Evolutionary conservation across 2,797 vertebrate genomes (phyloP).

Genomic region (Ispidina picta): DNA sequence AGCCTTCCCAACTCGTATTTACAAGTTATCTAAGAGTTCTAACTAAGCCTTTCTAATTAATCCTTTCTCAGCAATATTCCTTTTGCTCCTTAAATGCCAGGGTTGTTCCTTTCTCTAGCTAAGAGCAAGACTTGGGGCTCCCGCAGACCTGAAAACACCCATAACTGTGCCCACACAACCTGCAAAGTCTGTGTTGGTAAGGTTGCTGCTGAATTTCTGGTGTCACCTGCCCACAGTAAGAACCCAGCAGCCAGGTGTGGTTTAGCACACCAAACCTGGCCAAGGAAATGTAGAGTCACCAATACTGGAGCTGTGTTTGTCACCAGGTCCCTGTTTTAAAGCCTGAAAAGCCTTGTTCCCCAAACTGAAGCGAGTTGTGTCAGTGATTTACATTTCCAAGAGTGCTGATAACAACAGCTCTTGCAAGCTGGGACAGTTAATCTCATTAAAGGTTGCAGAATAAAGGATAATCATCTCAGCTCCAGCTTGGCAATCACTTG

Average conservation of each 20-base stretch:
- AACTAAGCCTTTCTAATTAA: background rate
- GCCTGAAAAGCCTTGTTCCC: background rate
- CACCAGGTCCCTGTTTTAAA: background rate
- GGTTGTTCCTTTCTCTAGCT: background rate
- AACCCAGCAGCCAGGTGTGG: background rate
- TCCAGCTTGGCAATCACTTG: background rate
- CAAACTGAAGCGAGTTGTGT: background rate
- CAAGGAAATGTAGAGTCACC: background rate
- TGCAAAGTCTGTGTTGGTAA: background rate
- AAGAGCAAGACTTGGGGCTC: background rate
- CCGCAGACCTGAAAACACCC: background rate
- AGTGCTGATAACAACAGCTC: background rate
- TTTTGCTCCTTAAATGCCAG: background rate
- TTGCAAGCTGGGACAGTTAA: background rate
- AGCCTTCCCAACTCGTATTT: background rate
- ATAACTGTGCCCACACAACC: background rate
- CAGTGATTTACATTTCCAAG: background rate
- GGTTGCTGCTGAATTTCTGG: background rate
- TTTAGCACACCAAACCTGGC: background rate
- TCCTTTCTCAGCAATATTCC: background rate
- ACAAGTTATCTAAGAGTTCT: background rate
- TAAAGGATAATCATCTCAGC: slow-evolving; percentile 38
- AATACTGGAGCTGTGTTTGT: background rate
- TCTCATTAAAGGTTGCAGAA: slow-evolving; percentile 40
- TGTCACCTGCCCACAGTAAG: background rate